Evolutionary conservation across 2,113 vertebrate genomes (phyloP).

Genomic region (Camarhynchus parvulus): DNA sequence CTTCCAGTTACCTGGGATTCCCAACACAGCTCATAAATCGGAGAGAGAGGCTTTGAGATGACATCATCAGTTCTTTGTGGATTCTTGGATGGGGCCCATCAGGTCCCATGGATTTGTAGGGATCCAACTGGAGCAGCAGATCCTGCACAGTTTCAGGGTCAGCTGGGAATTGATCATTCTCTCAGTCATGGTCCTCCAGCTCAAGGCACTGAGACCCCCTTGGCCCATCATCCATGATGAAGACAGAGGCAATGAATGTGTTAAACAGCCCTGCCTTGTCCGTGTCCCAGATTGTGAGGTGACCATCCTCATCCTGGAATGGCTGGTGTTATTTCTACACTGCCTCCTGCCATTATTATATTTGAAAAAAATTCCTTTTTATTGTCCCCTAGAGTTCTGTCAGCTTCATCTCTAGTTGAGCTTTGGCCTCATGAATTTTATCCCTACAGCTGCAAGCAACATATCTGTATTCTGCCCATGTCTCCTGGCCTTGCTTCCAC

Average conservation of each 20-base stretch:
- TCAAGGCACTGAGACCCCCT: background rate
- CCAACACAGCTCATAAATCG: background rate
- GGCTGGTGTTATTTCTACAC: background rate
- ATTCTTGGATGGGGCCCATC: background rate
- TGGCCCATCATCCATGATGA: background rate
- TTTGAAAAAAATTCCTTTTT: background rate
- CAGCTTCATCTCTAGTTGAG: background rate
- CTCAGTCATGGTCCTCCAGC: background rate
- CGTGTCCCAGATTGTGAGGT: background rate
- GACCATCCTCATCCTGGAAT: background rate
- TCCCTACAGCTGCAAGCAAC: background rate
- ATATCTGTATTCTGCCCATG: background rate
- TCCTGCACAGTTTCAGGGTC: background rate
- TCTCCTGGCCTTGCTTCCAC: background rate
- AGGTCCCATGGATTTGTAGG: background rate
- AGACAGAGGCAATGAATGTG: background rate
- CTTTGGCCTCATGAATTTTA: background rate
- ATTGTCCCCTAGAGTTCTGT: background rate
- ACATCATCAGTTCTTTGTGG: background rate
- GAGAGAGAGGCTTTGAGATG: rapidly evolving
- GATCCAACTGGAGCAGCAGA: background rate
- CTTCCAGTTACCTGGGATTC: background rate
- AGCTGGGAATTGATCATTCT: background rate
- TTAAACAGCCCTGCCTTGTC: background rate
- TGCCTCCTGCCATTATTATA: background rate